Evolutionary conservation across 2,888 invertebrate species (phyloP), one percentile per base, ranked within the genome.

Genomic region (Ophioninae sp.): DNA sequence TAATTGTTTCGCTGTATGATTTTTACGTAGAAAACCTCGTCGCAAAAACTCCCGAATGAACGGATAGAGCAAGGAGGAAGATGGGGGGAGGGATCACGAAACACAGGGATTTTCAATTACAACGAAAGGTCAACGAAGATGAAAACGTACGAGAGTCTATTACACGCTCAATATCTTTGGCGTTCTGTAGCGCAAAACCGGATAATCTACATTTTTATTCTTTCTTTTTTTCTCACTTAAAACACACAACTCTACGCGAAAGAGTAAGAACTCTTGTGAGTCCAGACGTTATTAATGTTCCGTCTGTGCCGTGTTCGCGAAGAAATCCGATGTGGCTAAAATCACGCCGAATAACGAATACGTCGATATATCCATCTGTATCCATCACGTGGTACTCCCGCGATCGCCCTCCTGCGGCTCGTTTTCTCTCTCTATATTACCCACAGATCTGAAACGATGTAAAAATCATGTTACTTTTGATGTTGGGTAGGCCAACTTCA

Each of bases 271-370:
- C 75, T 75, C 56, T 56, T 56, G 90, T 88, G 89, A 87, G 86
- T 86, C 88, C 87, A 87, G 91, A 90, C 91, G 90, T 91, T 88
- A 72, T 89, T 90, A 88, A 85, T 87, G 85, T 86, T 87, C 85
- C 81, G 86, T 86, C 77, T 50, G 0, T 41, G 23, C 17, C 39
- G 56, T 62, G 62, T 23, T 8, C 7, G 39, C 13, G 21, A 10
- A 20, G 41, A 72, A 59, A 72, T 75, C 79, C 82, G 75, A 86
- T 86, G 81, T 86, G 78, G 81, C 85, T 82, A 39, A 37, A 23
- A 17, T 44, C 82, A 82, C 82, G 85, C 85, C 84, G 87, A 39
- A 85, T 88, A 86, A 87, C 87, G 87, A 89, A 62, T 90, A 90
- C 89, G 91, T 90, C 90, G 89, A 89, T 89, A 89, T 87, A 70